phyloP scores from a whole-genome alignment of 2,888 invertebrate genomes.

The Lycaena phlaeas region DNA sequence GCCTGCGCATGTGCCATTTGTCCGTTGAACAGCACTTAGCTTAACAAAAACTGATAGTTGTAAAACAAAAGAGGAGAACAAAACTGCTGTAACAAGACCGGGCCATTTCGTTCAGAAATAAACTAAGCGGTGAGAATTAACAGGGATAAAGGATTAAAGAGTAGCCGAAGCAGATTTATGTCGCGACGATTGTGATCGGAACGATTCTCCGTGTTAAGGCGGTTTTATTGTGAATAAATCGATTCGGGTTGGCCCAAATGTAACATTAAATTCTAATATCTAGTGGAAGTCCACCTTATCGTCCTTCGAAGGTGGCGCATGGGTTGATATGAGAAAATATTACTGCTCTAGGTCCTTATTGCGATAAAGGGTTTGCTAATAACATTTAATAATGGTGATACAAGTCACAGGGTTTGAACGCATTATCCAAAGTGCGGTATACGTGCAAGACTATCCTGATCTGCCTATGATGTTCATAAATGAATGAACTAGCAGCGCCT shows the following conservation, averaged over 20 bases:
- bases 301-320: background rate
- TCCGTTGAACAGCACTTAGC: constrained; percentile 67
- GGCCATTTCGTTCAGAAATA: constrained; percentile 64
- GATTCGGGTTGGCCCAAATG: background rate
- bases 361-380: too few relatives aligned
- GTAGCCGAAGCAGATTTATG: constrained; percentile 72
- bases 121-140: constrained; percentile 73
- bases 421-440: too few relatives aligned
- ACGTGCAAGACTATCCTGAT: too few relatives aligned
- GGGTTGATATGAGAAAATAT: background rate
- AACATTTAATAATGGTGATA: too few relatives aligned
- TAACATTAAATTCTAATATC: background rate
- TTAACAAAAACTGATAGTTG: constrained; percentile 72
- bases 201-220: constrained; percentile 53
- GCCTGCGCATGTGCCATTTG: constrained; percentile 53
- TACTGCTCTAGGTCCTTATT: too few relatives aligned
- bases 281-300: background rate
- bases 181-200: constrained; percentile 65
- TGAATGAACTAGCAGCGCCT: too few relatives aligned
- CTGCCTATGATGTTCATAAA: too few relatives aligned
- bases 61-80: constrained; percentile 64
- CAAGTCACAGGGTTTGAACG: too few relatives aligned
- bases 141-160: constrained; percentile 71
- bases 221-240: constrained; percentile 36
- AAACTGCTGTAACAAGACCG: constrained; percentile 57